Evolutionary conservation across 2,113 vertebrate genomes (phyloP).

Genomic region (Prionailurus bengalensis): DNA sequence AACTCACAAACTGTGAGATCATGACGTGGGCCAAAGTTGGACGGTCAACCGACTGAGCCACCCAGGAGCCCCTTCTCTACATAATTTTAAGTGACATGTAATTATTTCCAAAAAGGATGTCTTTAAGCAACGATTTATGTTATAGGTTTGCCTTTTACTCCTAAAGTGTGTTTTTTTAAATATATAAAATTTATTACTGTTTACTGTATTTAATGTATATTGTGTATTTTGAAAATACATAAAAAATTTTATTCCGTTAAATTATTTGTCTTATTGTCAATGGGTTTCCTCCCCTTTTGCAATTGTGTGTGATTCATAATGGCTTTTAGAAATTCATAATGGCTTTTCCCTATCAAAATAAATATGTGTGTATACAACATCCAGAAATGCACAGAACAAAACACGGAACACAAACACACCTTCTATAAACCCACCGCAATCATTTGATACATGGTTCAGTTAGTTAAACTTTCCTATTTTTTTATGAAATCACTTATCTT

Average conservation of each 20-base stretch:
- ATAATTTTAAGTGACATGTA: constrained; percentile 15
- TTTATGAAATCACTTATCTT: constrained; percentile 68
- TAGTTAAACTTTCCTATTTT: constrained; percentile 58
- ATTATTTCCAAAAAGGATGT: not conserved
- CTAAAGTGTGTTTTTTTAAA: not conserved
- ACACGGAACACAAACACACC: not conserved
- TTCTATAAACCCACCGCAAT: not conserved
- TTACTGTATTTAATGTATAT: not conserved
- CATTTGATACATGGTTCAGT: constrained; percentile 4
- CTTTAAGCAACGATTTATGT: not conserved
- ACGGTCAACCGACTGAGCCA: too few relatives aligned
- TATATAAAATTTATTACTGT: not conserved
- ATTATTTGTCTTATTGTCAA: not conserved
- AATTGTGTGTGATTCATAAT: not conserved
- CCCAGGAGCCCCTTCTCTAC: not conserved
- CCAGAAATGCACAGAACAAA: constrained; percentile 52
- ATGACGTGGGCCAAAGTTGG: too few relatives aligned
- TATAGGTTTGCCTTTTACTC: not conserved
- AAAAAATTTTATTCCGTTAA: not conserved
- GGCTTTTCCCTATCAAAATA: constrained; percentile 64
- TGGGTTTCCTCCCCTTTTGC: not conserved
- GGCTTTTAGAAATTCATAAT: constrained; percentile 45
- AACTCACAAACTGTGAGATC: too few relatives aligned
- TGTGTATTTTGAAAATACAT: not conserved
- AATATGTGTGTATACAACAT: constrained; percentile 32